These are phyloP conservation scores for Rousettus madagascariensis DNA, from an alignment of 2,797 vertebrate genomes.

Conservation along the genomic window DNA sequence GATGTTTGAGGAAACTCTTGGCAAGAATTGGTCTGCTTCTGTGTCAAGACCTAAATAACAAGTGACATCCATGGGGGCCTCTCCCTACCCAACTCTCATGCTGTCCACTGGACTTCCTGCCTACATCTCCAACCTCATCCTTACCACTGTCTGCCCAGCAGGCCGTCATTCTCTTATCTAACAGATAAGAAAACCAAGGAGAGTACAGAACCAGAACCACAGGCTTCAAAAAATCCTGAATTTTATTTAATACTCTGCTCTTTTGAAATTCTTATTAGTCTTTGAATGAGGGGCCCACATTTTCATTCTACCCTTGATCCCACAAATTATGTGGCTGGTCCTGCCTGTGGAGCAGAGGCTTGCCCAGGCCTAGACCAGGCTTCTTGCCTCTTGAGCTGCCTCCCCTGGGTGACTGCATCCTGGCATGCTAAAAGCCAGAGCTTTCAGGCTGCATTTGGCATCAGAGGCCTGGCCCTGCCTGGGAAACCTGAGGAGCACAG, in stretches of 20 bases:
- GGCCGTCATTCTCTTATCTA: not conserved
- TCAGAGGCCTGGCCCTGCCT: not conserved
- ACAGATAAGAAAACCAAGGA: not conserved
- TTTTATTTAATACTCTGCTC: not conserved
- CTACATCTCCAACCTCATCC: not conserved
- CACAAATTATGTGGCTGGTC: not conserved
- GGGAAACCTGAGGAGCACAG: slow-evolving; percentile 58
- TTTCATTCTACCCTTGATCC: not conserved
- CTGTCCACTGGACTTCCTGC: not conserved
- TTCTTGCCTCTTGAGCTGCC: not conserved
- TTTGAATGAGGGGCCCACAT: not conserved
- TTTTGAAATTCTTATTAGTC: slow-evolving; percentile 4
- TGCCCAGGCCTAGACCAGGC: not conserved
- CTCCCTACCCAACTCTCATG: not conserved
- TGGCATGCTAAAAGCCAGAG: not conserved
- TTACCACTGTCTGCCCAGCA: not conserved
- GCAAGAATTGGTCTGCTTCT: not conserved
- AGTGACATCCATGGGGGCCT: not conserved
- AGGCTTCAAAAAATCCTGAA: not conserved
- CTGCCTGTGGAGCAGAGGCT: not conserved
- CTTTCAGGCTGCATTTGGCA: slow-evolving; percentile 14
- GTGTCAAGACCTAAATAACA: not conserved
- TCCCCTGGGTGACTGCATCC: not conserved
- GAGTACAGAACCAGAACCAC: no score
- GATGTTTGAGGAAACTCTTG: not conserved